A percentile compares a stretch with the other conserved stretches of the same genome.
Conservation (phyloP, 2,888 invertebrate genomes). For the Sclerodermus sp. region DNA sequence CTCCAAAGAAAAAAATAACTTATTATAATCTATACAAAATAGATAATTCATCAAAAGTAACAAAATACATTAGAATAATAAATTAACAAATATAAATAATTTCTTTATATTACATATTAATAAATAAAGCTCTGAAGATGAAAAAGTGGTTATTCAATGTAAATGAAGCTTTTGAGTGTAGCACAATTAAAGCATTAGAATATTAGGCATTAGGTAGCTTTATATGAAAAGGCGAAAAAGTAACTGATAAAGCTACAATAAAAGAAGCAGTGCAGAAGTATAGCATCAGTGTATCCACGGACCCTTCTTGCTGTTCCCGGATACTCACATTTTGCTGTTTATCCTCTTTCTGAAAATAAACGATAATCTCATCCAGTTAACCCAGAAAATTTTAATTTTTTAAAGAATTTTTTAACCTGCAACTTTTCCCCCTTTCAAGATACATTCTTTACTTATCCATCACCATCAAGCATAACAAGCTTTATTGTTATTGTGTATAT, state of each 20-base stretch:
- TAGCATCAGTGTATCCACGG: constrained; percentile 39
- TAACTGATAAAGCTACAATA: constrained; percentile 39
- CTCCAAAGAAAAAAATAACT: background rate
- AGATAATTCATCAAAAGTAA: constrained; percentile 4
- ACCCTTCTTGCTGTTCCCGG: constrained; percentile 44
- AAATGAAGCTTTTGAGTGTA: no score
- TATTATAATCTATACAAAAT: constrained; percentile 5
- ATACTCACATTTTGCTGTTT: constrained; percentile 62
- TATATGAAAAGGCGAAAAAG: constrained; percentile 18
- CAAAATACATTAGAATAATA: constrained; percentile 5
- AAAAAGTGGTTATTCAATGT: no score
- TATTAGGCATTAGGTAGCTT: no score
- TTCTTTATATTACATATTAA: no score
- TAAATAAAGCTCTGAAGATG: no score
- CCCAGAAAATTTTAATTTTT: background rate
- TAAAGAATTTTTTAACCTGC: background rate
- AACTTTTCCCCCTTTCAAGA: no score
- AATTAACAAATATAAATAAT: constrained; percentile 1
- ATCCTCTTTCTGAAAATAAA: constrained; percentile 58
- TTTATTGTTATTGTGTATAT: no score
- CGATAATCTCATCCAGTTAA: constrained; percentile 22
- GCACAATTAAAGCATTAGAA: no score
- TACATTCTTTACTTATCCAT: no score
- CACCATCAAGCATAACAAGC: no score
- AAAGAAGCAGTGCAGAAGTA: constrained; percentile 45